Evolutionary conservation across 2,113 vertebrate genomes (phyloP), one percentile per base, ranked within the genome.

Genomic region (Ammodytes marinus): DNA sequence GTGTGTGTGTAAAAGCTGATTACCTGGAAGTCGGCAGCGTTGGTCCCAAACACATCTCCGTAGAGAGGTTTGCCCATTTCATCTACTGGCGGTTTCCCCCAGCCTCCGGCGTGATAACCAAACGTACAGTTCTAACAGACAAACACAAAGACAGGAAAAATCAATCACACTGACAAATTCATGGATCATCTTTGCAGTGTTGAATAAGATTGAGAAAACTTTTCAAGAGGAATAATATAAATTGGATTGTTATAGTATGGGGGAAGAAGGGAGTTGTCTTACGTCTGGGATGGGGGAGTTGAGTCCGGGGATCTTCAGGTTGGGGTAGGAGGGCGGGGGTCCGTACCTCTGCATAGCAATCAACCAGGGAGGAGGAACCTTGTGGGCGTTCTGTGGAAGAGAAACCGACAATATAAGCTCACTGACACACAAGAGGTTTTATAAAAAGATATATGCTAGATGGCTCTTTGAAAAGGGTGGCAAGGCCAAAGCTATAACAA

Each of bases 261-360:
- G 1, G 4, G 8, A 40, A 17, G 14, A 4, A 1, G 3, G 3
- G 19, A 11, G 53, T 0, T 0, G n/a, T 53, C 65, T 68, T 75
- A 98, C 97, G 73, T 98, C 97, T 0, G 97, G 97, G 72, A 98
- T 98, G 35, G 97, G 97, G 0, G 96, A 96, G 87, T 97, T 97
- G 52, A 97, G 91, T 40, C 97, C 97, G 0, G 96, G 97, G 80
- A 98, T 97, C 90, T 97, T 98, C 55, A 98, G 95, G 80, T 97
- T 98, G 14, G 97, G 97, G 82, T 98, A 98, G 1, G 97, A 98
- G 0, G 97, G 97, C 0, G 97, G 97, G 4, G 97, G 97, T 4
- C 97, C 97, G 7, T 97, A 98, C 59, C 97, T 85, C 93, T 98
- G 97, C 97, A 98, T 98, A 88, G 97, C 97, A 2, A 98, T 98